These are phyloP conservation scores for Zeugodacus cucurbitae DNA, from an alignment of 1,140 invertebrate genomes.

Conservation along the genomic window DNA sequence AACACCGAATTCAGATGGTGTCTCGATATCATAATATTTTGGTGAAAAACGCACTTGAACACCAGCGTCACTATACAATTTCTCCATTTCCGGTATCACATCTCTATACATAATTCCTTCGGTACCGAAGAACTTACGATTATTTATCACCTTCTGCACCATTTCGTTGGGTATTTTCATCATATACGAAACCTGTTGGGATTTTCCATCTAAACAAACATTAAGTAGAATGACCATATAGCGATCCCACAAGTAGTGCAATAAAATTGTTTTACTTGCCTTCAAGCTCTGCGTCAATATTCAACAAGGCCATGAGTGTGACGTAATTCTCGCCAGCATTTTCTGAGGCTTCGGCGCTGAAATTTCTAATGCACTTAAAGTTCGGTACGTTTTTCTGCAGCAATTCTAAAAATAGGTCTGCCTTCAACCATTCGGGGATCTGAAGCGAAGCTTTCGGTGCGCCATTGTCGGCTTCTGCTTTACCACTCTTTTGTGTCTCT, in stretches of 20 bases:
- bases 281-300: background rate
- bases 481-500: too few species aligned
- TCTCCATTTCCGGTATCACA: slow-evolving; percentile 59
- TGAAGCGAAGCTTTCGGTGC: background rate
- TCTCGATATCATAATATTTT: slow-evolving; percentile 52
- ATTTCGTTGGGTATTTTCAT: slow-evolving; percentile 53
- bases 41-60: slow-evolving; percentile 56
- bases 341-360: background rate
- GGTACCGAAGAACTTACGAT: slow-evolving; percentile 53
- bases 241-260: too few species aligned
- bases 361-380: background rate
- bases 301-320: background rate
- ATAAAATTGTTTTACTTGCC: background rate
- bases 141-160: slow-evolving; percentile 49
- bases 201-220: slow-evolving; percentile 49
- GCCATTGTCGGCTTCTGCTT: background rate
- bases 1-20: slow-evolving; percentile 53
- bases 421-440: background rate
- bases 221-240: background rate
- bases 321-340: background rate
- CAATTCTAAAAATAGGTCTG: background rate
- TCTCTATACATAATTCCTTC: slow-evolving; percentile 57
- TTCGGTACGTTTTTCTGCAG: background rate
- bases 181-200: slow-evolving; percentile 53
- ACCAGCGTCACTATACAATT: slow-evolving; percentile 53